Evolutionary conservation across 2,888 invertebrate species (phyloP).

Genomic region (Drosophila kambysellisi): DNA sequence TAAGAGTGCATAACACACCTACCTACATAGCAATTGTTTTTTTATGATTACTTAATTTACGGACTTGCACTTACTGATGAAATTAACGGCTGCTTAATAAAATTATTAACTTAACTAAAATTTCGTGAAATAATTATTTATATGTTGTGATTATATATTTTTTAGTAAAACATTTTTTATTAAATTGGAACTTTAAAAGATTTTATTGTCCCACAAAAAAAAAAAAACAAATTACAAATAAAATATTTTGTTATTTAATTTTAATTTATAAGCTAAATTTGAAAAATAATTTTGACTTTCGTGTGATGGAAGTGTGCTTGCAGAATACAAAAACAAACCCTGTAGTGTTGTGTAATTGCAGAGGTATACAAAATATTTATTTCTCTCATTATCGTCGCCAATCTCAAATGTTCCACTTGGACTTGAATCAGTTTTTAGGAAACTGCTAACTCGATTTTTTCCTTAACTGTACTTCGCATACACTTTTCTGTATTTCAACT

Average conservation of each 20-base stretch:
- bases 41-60: neutral
- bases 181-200: neutral
- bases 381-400: neutral
- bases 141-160: neutral
- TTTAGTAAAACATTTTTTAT: neutral
- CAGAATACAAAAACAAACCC: neutral
- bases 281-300: neutral
- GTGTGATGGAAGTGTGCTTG: neutral
- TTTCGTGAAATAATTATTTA: neutral
- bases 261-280: neutral
- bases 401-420: neutral
- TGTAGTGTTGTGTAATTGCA: slow-evolving; percentile 14
- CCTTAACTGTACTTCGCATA: too few species aligned
- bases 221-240: too few species aligned
- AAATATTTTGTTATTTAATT: neutral
- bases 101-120: too few species aligned
- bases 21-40: slow-evolving; percentile 1
- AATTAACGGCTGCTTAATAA: slow-evolving; percentile 4
- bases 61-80: slow-evolving; percentile 19
- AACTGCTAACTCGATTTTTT: neutral
- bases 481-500: neutral
- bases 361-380: neutral
- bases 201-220: neutral
- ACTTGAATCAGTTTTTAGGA: neutral
- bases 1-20: slow-evolving; percentile 23